Base-by-base conservation (phyloP, 2,888 invertebrate species). In the Papilio gigon region DNA sequence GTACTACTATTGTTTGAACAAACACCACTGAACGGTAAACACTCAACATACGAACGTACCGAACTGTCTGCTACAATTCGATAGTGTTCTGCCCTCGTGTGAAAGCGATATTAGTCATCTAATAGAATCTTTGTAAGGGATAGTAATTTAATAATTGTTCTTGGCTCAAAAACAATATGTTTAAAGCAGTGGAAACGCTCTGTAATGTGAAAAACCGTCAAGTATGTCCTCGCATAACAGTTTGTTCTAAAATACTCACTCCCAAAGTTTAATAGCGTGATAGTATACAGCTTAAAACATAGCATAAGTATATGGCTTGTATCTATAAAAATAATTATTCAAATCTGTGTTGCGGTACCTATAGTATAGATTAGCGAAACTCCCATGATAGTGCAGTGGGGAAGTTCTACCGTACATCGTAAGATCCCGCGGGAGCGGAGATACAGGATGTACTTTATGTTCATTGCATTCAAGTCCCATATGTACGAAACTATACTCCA, bases 101-200 rank as follows among this genome's bases (percentile, higher is more conserved):
- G 47, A 22, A 22, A 47, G 5, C 5, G 17, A 4, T 4, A 22
- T 47, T 47, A 68, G 56, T 68, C 68, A 68, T 58, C 14, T 63
- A 68, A 68, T 68, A 33, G 63, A 33, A 6, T 58, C 44, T 27
- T 37, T 68, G 44, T 68, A 27, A 63, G 3, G n/a, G 4, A 56
- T n/a, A 30, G 17, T 30, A 47, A 47, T 4, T 47, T 9, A 47
- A 47, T 47, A 47, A 47, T 47, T 47, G 12, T 47, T 47, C 11
- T 12, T 22, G 1, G 44, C 40, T 44, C 20, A 9, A 44, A 44
- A 14, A 17, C 8, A 20, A n/a, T n/a, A n/a, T n/a, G n/a, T n/a
- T n/a, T n/a, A n/a, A n/a, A n/a, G n/a, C n/a, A n/a, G n/a, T n/a
- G n/a, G n/a, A n/a, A n/a, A n/a, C n/a, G n/a, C n/a, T n/a, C n/a